A percentile compares a stretch with the other conserved stretches of the same genome.
These are phyloP conservation scores for Sarcophilus harrisii DNA, from an alignment of 2,797 vertebrate species.

Conservation along the genomic window DNA sequence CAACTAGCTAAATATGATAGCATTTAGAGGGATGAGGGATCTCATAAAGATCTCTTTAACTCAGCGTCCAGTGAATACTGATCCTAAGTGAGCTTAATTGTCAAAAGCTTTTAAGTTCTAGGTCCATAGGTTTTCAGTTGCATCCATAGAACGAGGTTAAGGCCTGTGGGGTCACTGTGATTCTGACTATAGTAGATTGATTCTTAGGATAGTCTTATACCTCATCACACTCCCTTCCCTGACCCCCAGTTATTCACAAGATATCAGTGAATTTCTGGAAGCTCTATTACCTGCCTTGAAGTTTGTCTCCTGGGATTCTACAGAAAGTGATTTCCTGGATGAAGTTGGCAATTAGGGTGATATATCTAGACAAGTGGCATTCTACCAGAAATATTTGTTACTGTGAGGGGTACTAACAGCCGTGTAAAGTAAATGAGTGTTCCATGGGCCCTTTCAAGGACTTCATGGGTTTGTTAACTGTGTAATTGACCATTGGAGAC, in stretches of 20 bases:
- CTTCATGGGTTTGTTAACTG: conserved; percentile 5
- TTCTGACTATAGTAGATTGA: background rate
- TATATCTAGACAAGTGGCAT: background rate
- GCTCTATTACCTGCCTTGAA: background rate
- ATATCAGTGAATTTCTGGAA: background rate
- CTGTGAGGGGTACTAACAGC: background rate
- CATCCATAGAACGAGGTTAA: background rate
- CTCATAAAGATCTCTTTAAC: background rate
- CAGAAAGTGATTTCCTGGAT: conserved; percentile 33
- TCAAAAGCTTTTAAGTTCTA: background rate
- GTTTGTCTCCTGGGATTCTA: background rate
- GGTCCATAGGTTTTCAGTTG: background rate
- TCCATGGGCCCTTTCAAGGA: background rate
- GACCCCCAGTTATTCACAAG: background rate
- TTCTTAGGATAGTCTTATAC: background rate
- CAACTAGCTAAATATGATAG: background rate
- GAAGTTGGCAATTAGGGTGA: conserved; percentile 12
- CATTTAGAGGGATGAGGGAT: background rate
- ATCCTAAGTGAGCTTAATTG: background rate
- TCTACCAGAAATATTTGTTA: background rate
- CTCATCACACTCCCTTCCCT: background rate
- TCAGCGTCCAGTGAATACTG: background rate
- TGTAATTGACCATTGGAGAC: background rate
- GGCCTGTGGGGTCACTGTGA: background rate
- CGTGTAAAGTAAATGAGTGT: background rate